These are phyloP conservation scores for Chalcis sispes DNA, from an alignment of 2,888 invertebrate species.

Conservation along the genomic window DNA sequence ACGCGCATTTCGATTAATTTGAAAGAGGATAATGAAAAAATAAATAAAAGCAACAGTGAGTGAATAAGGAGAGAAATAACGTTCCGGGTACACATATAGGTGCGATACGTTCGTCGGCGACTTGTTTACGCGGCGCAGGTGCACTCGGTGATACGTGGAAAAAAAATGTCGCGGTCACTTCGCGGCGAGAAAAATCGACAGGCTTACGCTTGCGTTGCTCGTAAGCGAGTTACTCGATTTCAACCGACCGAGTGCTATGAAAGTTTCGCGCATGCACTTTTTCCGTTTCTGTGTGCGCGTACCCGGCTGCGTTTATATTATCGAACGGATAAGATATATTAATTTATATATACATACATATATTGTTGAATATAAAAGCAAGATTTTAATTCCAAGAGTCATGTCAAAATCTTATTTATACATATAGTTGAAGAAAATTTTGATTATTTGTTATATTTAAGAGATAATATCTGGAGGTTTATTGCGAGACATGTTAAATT, in stretches of 20 bases:
- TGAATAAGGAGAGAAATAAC: too few species aligned
- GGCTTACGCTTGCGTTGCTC: background rate
- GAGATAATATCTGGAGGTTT: too few species aligned
- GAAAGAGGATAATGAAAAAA: constrained; percentile 6
- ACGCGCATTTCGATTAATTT: constrained; percentile 11
- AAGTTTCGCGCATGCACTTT: background rate
- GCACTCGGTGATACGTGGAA: background rate
- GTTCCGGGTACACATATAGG: background rate
- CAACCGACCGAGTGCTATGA: background rate
- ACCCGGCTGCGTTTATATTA: constrained; percentile 2
- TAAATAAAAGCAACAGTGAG: too few species aligned
- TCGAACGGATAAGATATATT: constrained; percentile 15
- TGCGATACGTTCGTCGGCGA: background rate
- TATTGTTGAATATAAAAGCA: too few species aligned
- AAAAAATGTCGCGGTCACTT: constrained; percentile 30
- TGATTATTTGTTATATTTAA: too few species aligned
- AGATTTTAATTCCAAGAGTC: too few species aligned
- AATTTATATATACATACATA: constrained; percentile 15
- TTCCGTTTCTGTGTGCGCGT: background rate
- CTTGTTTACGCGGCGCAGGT: constrained; percentile 33
- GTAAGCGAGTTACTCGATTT: background rate
- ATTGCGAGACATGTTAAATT: too few species aligned
- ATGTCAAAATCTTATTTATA: too few species aligned
- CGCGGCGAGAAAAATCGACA: background rate
- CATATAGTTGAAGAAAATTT: too few species aligned